Percentiles rank a stretch among this genome's conserved stretches.
These are phyloP conservation scores for Dendrocincla fuliginosa DNA, from an alignment of 2,797 vertebrate genomes.

Conservation along the genomic window DNA sequence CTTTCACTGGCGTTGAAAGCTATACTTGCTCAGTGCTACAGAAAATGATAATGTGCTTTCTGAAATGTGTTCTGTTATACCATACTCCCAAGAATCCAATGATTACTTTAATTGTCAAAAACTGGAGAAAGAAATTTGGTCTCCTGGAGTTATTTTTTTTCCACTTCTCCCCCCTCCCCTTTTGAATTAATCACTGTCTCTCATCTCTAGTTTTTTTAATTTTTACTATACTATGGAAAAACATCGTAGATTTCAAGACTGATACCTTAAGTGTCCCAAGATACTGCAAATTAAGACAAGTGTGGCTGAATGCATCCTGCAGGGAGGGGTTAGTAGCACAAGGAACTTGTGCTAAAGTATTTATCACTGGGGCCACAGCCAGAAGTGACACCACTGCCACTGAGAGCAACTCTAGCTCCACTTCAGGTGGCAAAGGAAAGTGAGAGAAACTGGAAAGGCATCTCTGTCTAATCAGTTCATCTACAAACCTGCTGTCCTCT, in stretches of 20 bases:
- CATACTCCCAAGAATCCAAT: background rate
- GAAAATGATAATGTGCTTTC: background rate
- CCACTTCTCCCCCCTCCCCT: no score
- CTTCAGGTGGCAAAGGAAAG: background rate
- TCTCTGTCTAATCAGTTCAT: background rate
- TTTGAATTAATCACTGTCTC: background rate
- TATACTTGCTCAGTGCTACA: background rate
- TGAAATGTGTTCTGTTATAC: background rate
- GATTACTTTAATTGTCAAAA: background rate
- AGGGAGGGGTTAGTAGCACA: background rate
- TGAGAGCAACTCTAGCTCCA: background rate
- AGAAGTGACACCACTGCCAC: background rate
- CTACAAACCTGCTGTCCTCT: background rate
- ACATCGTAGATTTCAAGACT: background rate
- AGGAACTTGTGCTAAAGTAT: background rate
- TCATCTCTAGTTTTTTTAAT: background rate
- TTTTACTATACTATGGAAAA: background rate
- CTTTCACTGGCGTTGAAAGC: background rate
- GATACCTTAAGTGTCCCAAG: background rate
- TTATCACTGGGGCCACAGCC: background rate
- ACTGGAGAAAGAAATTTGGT: background rate
- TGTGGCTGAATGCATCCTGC: background rate
- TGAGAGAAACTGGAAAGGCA: background rate
- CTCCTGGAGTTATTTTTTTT: background rate
- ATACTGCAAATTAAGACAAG: background rate